Conservation (phyloP, 2,113 vertebrate species). For the Erythrocercus mccallii region DNA sequence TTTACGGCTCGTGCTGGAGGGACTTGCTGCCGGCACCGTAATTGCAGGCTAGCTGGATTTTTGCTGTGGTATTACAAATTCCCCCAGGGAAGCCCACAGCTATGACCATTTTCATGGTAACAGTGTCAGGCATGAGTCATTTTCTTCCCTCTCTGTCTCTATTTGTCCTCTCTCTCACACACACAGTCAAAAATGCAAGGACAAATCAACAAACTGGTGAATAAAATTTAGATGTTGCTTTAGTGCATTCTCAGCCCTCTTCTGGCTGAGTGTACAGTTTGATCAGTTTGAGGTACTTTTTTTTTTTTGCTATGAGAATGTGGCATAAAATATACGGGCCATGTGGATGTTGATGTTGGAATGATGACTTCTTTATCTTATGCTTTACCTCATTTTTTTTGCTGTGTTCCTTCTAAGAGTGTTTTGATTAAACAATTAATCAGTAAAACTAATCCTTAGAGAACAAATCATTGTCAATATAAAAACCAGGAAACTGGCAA, state of each 20-base stretch:
- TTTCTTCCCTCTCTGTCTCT: constrained; percentile 22
- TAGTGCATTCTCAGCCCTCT: not conserved
- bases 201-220: not conserved
- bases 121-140: constrained; percentile 39
- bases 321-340: not conserved
- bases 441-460: not conserved
- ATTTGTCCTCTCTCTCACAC: not conserved
- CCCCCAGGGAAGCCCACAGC: constrained; percentile 27
- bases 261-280: not conserved
- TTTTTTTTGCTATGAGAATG: not conserved
- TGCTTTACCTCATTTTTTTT: not conserved
- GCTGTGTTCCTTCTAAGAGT: not conserved
- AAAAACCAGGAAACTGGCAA: not conserved
- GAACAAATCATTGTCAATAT: not conserved
- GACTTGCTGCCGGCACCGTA: not conserved
- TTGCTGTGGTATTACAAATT: constrained; percentile 30
- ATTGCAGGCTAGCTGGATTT: constrained; percentile 42
- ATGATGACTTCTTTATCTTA: not conserved
- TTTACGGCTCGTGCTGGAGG: constrained; percentile 5
- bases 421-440: not conserved
- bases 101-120: constrained; percentile 42
- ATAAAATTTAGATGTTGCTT: constrained; percentile 1
- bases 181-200: not conserved
- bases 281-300: not conserved
- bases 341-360: not conserved